Base-by-base conservation (phyloP, 2,113 vertebrate species). In the Chaetorhynchus papuensis region DNA sequence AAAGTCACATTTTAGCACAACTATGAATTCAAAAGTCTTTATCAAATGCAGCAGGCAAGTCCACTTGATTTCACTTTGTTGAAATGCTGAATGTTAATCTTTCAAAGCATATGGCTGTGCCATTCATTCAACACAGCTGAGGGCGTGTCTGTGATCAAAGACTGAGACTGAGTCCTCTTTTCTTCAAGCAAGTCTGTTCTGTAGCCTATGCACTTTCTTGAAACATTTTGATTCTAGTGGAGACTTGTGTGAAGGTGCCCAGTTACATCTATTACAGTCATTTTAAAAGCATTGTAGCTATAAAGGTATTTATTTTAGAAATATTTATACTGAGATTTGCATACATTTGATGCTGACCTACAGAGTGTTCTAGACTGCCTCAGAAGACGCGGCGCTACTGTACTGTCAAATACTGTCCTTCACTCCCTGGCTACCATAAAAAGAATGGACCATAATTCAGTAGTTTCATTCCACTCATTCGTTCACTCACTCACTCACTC, bases 381-480 rank as follows among this genome's bases (percentile, higher is more conserved):
- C 42, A 84, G 66, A 60, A 75, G 24, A 53, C 0, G 0, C 28
- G 41, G 13, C 7, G 66, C 2, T 53, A 23, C 10, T 41, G 1
- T 68, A 44, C 11, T 6, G 19, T 44, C 50, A 53, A 63, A 44
- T 35, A 31, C 8, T 49, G 12, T 18, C 33, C 10, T 39, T 42
- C 10, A 44, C 16, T 44, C 16, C 27, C 56, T 71, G 13, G 8
- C 13, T 37, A 11, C 26, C 39, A 37, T 44, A 31, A 53, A 44
- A 61, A 14, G 5, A 71, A 37, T 13, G 10, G 13, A 37, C 2
- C 13, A 33, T 37, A 16, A 61, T 14, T 71, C 39, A 24, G 26
- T 30, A 64, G 15, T 44, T 65, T 44, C 30, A 45, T 37, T 72
- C 1, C 26, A 50, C 13, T 50, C n/a, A 50, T n/a, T 37, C 27